These are phyloP conservation scores for Amaurobius ferox DNA, from an alignment of 2,888 invertebrate species.

Conservation along the genomic window DNA sequence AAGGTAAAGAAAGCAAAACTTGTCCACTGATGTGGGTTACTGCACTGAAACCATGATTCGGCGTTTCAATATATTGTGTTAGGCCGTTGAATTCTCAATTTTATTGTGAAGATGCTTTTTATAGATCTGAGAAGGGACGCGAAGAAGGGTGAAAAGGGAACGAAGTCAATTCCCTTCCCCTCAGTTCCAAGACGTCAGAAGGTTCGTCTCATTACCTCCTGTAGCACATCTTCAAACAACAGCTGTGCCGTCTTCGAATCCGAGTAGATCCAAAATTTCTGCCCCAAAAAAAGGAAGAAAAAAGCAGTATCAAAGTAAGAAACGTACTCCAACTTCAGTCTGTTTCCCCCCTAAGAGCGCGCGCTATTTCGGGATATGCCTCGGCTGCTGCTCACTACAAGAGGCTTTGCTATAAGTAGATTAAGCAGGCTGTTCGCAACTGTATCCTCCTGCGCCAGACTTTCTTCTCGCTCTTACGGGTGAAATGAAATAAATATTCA, in stretches of 20 bases:
- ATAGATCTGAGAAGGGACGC: background rate
- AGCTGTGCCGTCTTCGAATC: constrained; percentile 9
- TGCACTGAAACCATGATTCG: too few relatives aligned
- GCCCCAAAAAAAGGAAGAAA: background rate
- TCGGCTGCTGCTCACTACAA: constrained; percentile 2
- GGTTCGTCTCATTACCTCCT: background rate
- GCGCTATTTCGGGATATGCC: background rate
- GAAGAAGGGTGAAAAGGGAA: background rate
- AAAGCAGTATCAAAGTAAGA: background rate
- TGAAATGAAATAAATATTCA: constrained; percentile 12
- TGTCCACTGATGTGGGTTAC: too few relatives aligned
- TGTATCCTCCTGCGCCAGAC: constrained; percentile 1
- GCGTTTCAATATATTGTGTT: too few relatives aligned
- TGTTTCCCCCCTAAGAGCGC: background rate
- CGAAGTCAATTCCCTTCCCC: background rate
- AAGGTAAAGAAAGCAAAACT: too few relatives aligned
- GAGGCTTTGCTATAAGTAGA: constrained; percentile 11
- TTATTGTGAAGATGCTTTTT: too few relatives aligned
- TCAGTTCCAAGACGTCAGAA: background rate
- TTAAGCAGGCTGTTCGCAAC: constrained; percentile 6
- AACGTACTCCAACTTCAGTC: background rate
- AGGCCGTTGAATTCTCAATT: too few relatives aligned
- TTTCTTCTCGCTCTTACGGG: constrained; percentile 2
- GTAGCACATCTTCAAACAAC: background rate
- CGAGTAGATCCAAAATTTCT: background rate